A percentile compares a stretch with the other conserved stretches of the same genome.
phyloP scores from a whole-genome alignment of 2,797 vertebrate genomes.

The Hemibagrus guttatus region DNA sequence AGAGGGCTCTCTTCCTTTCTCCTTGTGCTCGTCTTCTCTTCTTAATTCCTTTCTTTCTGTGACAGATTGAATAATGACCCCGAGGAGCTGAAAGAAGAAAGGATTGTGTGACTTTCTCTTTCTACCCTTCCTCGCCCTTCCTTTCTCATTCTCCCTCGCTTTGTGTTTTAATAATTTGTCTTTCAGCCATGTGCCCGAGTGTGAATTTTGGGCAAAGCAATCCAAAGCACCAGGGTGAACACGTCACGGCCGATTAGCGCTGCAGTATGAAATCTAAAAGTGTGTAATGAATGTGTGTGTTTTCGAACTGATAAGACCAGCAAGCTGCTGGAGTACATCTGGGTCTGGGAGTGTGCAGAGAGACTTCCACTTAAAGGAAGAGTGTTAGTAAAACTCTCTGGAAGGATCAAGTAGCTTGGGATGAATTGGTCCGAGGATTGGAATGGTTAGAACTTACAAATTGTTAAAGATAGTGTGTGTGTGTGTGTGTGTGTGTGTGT shows the following conservation, averaged over 20 bases:
- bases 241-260: constrained; percentile 64
- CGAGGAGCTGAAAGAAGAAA: constrained; percentile 47
- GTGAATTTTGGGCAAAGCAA: constrained; percentile 54
- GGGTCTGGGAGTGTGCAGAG: neutral
- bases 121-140: constrained; percentile 42
- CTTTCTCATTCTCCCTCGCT: neutral
- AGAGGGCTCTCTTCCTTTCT: neutral
- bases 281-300: constrained; percentile 10
- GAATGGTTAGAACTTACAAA: neutral
- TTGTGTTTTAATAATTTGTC: constrained; percentile 61
- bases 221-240: constrained; percentile 66
- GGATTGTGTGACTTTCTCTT: constrained; percentile 40
- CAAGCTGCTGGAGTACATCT: constrained; percentile 2
- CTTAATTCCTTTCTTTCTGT: neutral
- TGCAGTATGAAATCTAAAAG: constrained; percentile 2
- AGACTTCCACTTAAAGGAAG: neutral
- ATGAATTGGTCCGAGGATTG: neutral
- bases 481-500: neutral
- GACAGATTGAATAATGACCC: constrained; percentile 57
- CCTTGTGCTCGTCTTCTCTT: neutral
- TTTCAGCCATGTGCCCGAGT: constrained; percentile 54
- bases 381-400: neutral
- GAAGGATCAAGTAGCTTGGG: neutral
- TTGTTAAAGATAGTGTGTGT: neutral
- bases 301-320: neutral